Evolutionary conservation across 2,113 vertebrate genomes (phyloP).

Genomic region (Panurus biarmicus): DNA sequence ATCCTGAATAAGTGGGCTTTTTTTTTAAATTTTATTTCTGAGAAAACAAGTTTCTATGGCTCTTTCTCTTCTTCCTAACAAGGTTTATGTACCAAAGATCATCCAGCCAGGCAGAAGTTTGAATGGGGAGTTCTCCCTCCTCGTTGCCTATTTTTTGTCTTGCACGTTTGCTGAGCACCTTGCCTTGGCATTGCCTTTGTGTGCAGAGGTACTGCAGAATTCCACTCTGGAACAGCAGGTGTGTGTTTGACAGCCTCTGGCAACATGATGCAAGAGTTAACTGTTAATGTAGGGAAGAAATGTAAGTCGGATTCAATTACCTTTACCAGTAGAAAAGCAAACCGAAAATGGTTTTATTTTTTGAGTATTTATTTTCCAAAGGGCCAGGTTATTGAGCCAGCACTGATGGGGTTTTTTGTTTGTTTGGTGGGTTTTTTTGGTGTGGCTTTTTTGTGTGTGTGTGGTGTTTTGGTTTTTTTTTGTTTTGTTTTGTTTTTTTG

Average conservation of each 20-base stretch:
- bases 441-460: too few relatives aligned
- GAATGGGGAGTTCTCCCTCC: background rate
- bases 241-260: background rate
- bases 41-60: background rate
- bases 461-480: too few relatives aligned
- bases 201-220: background rate
- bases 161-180: background rate
- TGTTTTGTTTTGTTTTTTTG: too few relatives aligned
- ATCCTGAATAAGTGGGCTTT: background rate
- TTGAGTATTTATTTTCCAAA: background rate
- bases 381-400: background rate
- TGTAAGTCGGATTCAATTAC: background rate
- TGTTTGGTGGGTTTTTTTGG: too few relatives aligned
- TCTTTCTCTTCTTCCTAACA: background rate
- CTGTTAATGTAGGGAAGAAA: background rate
- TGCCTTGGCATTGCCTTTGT: background rate
- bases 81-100: background rate
- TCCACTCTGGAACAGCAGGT: background rate
- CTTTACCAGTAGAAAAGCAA: background rate
- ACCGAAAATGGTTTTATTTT: background rate
- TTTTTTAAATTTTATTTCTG: background rate
- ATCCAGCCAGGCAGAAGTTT: background rate
- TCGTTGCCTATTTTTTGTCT: background rate
- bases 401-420: too few relatives aligned
- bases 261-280: background rate